Percentiles rank a stretch among this genome's conserved stretches.
phyloP scores from a whole-genome alignment of 2,888 invertebrate species.

The Rhimphoctona megacephalus region DNA sequence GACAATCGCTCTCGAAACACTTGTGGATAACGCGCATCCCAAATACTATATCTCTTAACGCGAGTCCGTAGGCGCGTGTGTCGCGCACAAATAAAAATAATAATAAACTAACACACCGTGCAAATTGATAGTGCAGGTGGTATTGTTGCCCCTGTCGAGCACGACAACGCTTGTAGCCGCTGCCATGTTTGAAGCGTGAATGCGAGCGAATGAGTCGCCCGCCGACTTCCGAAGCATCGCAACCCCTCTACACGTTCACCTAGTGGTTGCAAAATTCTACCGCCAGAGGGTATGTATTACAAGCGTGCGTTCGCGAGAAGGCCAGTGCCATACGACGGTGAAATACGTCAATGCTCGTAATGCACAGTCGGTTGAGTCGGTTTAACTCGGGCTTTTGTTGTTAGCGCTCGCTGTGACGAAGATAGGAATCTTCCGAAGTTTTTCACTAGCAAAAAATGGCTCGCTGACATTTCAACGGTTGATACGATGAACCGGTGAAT shows the following conservation, averaged over 20 bases:
- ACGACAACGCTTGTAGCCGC: constrained; percentile 97
- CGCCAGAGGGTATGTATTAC: constrained; percentile 4
- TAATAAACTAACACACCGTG: constrained; percentile 89
- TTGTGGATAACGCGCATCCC: neutral
- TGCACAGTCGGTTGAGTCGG: neutral
- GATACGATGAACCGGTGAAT: neutral
- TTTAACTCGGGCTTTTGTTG: neutral
- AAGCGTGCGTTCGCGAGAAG: neutral
- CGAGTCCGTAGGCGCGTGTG: neutral
- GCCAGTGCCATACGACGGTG: constrained; percentile 18
- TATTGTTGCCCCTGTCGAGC: constrained; percentile 97
- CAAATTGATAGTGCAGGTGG: constrained; percentile 98
- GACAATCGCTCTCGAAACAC: constrained; percentile 24
- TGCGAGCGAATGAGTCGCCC: constrained; percentile 80
- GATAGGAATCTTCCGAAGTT: neutral
- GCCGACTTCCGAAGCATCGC: constrained; percentile 73
- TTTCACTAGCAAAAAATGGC: neutral
- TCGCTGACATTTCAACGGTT: neutral
- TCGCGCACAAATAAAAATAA: constrained; percentile 10
- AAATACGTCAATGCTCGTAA: neutral
- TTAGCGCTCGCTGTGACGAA: neutral
- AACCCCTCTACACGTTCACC: constrained; percentile 32
- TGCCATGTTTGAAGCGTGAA: constrained; percentile 88
- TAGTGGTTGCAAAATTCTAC: neutral
- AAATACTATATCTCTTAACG: neutral